A percentile compares a stretch with the other conserved stretches of the same genome.
phyloP scores from a whole-genome alignment of 1,140 invertebrate species.

The Dufourea novaeangliae region DNA sequence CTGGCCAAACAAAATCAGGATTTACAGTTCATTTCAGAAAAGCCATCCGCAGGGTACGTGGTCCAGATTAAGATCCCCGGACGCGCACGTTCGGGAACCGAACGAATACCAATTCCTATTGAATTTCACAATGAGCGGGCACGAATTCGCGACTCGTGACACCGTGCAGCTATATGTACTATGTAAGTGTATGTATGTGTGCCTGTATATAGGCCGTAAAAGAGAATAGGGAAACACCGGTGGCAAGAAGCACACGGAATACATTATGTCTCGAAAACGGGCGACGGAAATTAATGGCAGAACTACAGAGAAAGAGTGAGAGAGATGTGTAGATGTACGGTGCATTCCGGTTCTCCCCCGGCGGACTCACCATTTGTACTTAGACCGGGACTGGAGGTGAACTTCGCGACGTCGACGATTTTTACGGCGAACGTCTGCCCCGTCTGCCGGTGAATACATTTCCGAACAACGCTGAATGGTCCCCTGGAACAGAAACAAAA shows the following conservation, averaged over 20 bases:
- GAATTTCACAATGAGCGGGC: slow-evolving; percentile 48
- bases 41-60: neutral
- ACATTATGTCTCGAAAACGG: slow-evolving; percentile 39
- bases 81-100: slow-evolving; percentile 6
- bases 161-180: slow-evolving; percentile 5
- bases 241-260: slow-evolving; percentile 1
- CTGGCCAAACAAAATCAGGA: neutral
- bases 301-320: neutral
- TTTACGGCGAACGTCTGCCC: slow-evolving; percentile 98
- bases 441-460: slow-evolving; percentile 97
- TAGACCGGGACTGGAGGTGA: slow-evolving; percentile 96
- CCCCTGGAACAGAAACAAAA: slow-evolving; percentile 87
- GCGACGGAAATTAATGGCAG: slow-evolving; percentile 55
- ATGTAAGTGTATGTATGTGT: too few species aligned
- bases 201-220: slow-evolving; percentile 3
- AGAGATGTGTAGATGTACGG: neutral
- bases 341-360: neutral
- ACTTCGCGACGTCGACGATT: slow-evolving; percentile 98
- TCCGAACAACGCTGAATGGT: slow-evolving; percentile 97
- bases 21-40: neutral
- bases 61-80: slow-evolving; percentile 25
- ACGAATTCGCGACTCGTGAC: slow-evolving; percentile 29
- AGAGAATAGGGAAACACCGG: slow-evolving; percentile 30
- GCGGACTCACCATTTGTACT: slow-evolving; percentile 93
- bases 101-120: slow-evolving; percentile 51